Conservation (phyloP, 2,888 invertebrate species). For the Schrankia costaestrigalis region DNA sequence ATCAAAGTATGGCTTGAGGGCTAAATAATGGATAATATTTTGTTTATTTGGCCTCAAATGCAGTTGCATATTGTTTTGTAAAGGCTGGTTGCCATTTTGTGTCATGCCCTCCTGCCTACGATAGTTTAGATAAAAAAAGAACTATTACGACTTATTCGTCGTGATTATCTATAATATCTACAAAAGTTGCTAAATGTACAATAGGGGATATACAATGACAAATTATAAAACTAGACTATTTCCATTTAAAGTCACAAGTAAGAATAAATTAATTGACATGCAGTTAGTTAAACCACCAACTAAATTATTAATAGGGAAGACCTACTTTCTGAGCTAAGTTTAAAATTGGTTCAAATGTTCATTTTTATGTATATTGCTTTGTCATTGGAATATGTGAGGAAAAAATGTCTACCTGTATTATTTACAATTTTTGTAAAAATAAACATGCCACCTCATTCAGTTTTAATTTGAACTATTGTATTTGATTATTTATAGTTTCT, state of each 20-base stretch:
- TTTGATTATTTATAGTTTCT: too few relatives aligned
- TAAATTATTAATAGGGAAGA: slow-evolving; percentile 32
- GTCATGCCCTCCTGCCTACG: slow-evolving; percentile 72
- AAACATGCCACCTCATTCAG: too few relatives aligned
- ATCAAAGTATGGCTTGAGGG: slow-evolving; percentile 39
- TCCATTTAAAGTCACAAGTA: slow-evolving; percentile 12
- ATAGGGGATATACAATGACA: slow-evolving; percentile 18
- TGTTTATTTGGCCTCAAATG: slow-evolving; percentile 53
- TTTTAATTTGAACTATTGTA: too few relatives aligned
- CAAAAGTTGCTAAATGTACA: slow-evolving; percentile 27
- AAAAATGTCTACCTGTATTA: neutral
- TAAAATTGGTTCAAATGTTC: slow-evolving; percentile 12
- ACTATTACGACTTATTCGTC: slow-evolving; percentile 56
- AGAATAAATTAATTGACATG: slow-evolving; percentile 11
- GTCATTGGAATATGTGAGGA: slow-evolving; percentile 15
- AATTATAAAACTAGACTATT: slow-evolving; percentile 7
- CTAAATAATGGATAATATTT: slow-evolving; percentile 36
- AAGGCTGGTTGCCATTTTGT: slow-evolving; percentile 78
- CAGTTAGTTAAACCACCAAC: slow-evolving; percentile 14
- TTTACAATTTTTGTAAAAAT: neutral
- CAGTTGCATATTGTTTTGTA: slow-evolving; percentile 72
- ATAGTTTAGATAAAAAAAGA: slow-evolving; percentile 74
- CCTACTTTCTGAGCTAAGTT: slow-evolving; percentile 32
- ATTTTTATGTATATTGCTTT: slow-evolving; percentile 20
- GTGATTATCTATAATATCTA: slow-evolving; percentile 45